Percentiles rank a stretch among this genome's conserved stretches.
Conservation (phyloP, 2,888 invertebrate genomes). For the Alloplasta piceator region DNA sequence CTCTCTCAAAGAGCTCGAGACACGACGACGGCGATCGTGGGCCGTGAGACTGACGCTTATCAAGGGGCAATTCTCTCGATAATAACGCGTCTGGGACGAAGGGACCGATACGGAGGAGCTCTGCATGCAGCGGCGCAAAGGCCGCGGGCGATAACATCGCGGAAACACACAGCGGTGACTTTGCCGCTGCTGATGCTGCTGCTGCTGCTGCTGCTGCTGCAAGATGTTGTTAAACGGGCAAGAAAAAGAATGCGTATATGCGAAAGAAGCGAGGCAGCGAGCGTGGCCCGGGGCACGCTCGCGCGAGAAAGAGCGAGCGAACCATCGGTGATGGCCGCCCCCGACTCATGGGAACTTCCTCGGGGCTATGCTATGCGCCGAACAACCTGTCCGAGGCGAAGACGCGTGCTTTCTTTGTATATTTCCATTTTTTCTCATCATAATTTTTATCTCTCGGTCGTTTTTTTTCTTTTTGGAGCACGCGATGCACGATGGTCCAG, state of each 20-base stretch:
- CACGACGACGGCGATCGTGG: conserved; percentile 34
- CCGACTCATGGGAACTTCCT: conserved; percentile 80
- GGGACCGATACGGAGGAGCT: conserved; percentile 24
- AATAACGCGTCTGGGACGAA: conserved; percentile 62
- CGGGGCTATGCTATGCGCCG: conserved; percentile 70
- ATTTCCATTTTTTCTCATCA: neutral
- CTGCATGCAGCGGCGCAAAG: conserved; percentile 56
- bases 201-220: neutral
- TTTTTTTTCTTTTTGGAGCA: neutral
- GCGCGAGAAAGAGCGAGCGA: conserved; percentile 49
- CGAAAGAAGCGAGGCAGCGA: conserved; percentile 32
- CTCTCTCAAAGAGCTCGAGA: conserved; percentile 31
- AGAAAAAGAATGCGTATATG: conserved; percentile 5
- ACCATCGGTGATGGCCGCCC: conserved; percentile 74
- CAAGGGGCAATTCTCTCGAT: conserved; percentile 62
- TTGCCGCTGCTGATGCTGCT: conserved; percentile 27
- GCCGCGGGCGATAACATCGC: conserved; percentile 56
- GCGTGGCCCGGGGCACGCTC: conserved; percentile 65
- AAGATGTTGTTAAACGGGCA: conserved; percentile 30
- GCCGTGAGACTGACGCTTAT: conserved; percentile 61
- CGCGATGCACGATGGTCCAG: no score
- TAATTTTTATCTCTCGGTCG: neutral
- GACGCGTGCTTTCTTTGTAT: conserved; percentile 6
- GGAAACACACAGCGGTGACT: conserved; percentile 24
- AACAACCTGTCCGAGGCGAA: conserved; percentile 37